Evolutionary conservation across 1,140 invertebrate genomes (phyloP), one percentile per base, ranked within the genome.

Genomic region (Orius insidiosus): DNA sequence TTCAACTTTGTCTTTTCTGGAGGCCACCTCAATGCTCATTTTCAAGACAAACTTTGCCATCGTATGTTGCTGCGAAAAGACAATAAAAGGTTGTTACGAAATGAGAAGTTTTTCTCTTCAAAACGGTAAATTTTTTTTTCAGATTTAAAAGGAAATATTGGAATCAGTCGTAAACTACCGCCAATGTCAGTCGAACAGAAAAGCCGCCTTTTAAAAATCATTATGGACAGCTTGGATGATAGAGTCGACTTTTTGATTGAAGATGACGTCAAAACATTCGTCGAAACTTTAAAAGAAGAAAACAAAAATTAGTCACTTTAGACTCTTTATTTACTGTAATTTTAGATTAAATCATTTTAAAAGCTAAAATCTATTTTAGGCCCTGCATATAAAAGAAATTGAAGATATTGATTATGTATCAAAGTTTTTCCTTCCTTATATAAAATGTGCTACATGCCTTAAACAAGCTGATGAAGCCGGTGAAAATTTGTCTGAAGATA

Each of bases 391-490:
- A 16, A 18, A 30, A 31, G 41, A 43, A n/a, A 43, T 30, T 10
- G 24, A 43, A 18, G 41, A 43, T 31, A 43, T 43, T 8, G 41
- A 43, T 10, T 32, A 43, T 19, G 11, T 43, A 30, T 43, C 41
- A n/a, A 43, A 43, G 11, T 43, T 43, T 31, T 43, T 43, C 19
- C 14, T 43, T 8, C 41, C 41, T 9, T 43, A 43, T 30, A 16
- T 43, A 2, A 30, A 30, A 30, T 43, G 41, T 15, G n/a, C 24
- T 5, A 9, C 8, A 7, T 43, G 41, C 19, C 24, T 24, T 24
- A 24, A 24, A 7, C 24, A 24, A 24, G 3, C 24, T 4, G 24
- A 24, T 24, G 24, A 24, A 24, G 7, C 24, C 7, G 24, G 24
- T 24, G 24, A 24, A 3, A 24, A 24, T 7, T 7, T 24, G 3